Base-by-base conservation (phyloP, 2,797 vertebrate genomes). In the Sparidentex hasta region DNA sequence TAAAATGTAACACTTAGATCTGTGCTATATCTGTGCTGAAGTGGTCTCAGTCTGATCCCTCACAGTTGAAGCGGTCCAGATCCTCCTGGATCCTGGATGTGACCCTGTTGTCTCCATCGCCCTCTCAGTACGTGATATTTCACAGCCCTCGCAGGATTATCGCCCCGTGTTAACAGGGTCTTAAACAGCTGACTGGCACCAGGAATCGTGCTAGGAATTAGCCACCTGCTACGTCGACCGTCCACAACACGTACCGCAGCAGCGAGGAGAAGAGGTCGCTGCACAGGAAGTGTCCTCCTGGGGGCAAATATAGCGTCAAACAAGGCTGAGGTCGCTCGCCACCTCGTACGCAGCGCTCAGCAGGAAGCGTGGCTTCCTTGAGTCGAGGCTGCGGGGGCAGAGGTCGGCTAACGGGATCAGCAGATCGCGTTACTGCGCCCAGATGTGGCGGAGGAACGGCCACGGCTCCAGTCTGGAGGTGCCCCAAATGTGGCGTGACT, bases 291-390 rank as follows among this genome's bases (percentile, higher is more conserved):
- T 43, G 67, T 82, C 76, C 67, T 66, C 38, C 25, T 41, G 71
- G 74, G 84, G 85, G 58, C 27, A 43, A 76, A 75, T 77, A 78
- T 76, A 80, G 87, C 84, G 47, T 93, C 89, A 84, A 90, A 93
- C 86, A 38, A 92, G 93, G 82, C 70, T 25, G 86, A 74, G 80
- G 84, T 87, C 62, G 52, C 67, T 61, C 41, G 46, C 62, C 81
- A 57, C 71, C 81, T 81, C 67, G 23, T 65, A 71, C 79, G 59
- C 38, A 11, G 50, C 17, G 72, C 83, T 80, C 84, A 65, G 85
- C 89, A 93, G 94, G 94, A 95, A 93, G 85, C 76, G 83, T 55
- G 82, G 82, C 82, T 92, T 93, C 87, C 90, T 86, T 72, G 74
- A 85, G 73, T 58, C 41, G 65, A 75, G 78, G 76, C 86, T 65